phyloP scores from a whole-genome alignment of 2,113 vertebrate genomes.

The Paedocypris sp. region DNA sequence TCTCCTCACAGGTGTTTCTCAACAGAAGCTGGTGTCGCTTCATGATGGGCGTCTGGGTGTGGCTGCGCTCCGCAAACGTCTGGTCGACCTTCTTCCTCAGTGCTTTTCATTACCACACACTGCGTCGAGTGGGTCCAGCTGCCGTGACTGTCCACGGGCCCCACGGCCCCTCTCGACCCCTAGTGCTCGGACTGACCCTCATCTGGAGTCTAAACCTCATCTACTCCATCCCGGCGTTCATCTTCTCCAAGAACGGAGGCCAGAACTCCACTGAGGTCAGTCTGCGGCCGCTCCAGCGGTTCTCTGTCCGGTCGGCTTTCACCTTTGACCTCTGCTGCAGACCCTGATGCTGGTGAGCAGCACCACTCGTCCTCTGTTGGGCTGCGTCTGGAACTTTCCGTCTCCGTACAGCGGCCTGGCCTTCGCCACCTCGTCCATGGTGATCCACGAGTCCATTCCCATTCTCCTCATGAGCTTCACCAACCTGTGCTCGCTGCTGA shows the following conservation, averaged over 20 bases:
- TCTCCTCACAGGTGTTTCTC: constrained; percentile 44
- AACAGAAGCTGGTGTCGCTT: constrained; percentile 53
- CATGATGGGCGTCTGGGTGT: constrained; percentile 69
- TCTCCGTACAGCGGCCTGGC: constrained; percentile 43
- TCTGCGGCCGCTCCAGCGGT: not conserved
- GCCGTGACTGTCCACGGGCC: not conserved
- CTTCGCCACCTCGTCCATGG: constrained; percentile 62
- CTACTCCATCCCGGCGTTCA: constrained; percentile 60
- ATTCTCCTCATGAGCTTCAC: constrained; percentile 60
- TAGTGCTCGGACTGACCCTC: constrained; percentile 40
- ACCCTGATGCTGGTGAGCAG: constrained; percentile 63
- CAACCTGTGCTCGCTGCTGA: constrained; percentile 61
- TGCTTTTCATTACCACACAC: constrained; percentile 59
- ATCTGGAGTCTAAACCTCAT: constrained; percentile 58
- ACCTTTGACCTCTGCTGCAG: constrained; percentile 32
- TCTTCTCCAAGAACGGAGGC: constrained; percentile 52
- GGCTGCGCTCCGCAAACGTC: constrained; percentile 63
- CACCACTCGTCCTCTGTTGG: constrained; percentile 63
- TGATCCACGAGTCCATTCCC: constrained; percentile 61
- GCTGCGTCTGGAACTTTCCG: constrained; percentile 68
- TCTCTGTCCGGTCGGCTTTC: not conserved
- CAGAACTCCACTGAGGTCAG: constrained; percentile 60
- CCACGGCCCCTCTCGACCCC: constrained; percentile 21
- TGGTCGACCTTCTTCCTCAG: constrained; percentile 69
- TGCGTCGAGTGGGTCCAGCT: constrained; percentile 50